Evolutionary conservation across 2,797 vertebrate genomes (phyloP).

Genomic region (Sebastes cheni): DNA sequence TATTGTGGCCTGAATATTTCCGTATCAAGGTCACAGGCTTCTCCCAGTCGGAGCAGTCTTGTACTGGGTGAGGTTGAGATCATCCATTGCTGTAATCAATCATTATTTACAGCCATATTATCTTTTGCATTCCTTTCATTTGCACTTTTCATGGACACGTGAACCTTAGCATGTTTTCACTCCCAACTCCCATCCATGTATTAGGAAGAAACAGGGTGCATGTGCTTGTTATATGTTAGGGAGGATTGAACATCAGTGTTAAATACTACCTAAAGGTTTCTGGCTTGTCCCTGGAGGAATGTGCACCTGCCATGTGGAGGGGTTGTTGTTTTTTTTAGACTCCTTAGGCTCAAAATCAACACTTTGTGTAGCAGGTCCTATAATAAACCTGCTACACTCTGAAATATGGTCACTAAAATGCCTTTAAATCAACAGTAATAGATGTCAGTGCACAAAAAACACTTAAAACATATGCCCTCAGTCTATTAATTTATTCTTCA

Average conservation of each 20-base stretch:
- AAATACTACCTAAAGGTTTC: constrained; percentile 61
- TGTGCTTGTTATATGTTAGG: constrained; percentile 56
- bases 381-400: constrained; percentile 12
- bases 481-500: not conserved
- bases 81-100: constrained; percentile 24
- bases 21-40: constrained; percentile 12
- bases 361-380: constrained; percentile 6
- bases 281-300: constrained; percentile 69
- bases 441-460: not conserved
- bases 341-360: constrained; percentile 48
- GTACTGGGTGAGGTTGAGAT: not conserved
- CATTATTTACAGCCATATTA: constrained; percentile 52
- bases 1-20: constrained; percentile 17
- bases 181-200: constrained; percentile 57
- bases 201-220: constrained; percentile 54
- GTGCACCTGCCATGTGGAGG: constrained; percentile 69
- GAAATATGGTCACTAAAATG: constrained; percentile 1
- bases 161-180: constrained; percentile 61
- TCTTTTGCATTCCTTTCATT: constrained; percentile 64
- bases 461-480: not conserved
- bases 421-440: not conserved
- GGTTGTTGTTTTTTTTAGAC: constrained; percentile 11
- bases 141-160: constrained; percentile 27
- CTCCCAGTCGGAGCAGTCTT: constrained; percentile 3
- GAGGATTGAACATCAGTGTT: constrained; percentile 69